Evolutionary conservation across 2,797 vertebrate genomes (phyloP), one percentile per base, ranked within the genome.

Genomic region (Enteromius anoplus): DNA sequence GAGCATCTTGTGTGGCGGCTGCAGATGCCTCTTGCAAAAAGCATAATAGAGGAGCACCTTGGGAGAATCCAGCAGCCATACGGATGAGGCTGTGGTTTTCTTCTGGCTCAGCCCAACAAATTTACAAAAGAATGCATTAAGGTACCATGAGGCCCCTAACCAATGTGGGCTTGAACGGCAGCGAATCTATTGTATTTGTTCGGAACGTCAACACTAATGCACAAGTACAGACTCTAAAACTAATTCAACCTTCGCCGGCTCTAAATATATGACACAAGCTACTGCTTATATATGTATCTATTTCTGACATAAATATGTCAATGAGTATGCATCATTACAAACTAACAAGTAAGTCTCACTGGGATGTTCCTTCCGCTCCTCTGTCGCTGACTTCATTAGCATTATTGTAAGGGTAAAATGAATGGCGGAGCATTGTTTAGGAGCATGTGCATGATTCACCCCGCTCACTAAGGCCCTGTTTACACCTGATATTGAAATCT

Each of bases 31-130:
- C 85, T 80, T 87, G 82, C 83, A 87, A 87, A 87, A 82, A 80
- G 75, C 83, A 88, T 88, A 89, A 88, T 88, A 86, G 88, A 89
- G 66, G 75, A 79, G 86, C 82, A 89, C 88, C 86, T 87, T 83
- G 83, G 87, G 88, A 88, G 83, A 86, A 84, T 81, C 83, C 81
- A 71, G 85, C 80, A 85, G 80, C 80, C 75, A 81, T 85, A 88
- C 81, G 76, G 80, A 85, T 84, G 70, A 86, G 75, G 79, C 80
- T 58, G 84, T 42, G 70, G 64, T 84, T 86, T 88, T 87, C 81
- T 88, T 85, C 80, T 87, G 73, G 68, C 66, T 82, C 77, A 84
- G 26, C 85, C 82, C 81, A 75, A 65, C 80, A 87, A 40, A 87
- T 83, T 85, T 77, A 88, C 87, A 85, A 83, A 83, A 75, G 75